Evolutionary conservation across 2,888 invertebrate species (phyloP), one percentile per base, ranked within the genome.

Genomic region (Esperia sulphurella): DNA sequence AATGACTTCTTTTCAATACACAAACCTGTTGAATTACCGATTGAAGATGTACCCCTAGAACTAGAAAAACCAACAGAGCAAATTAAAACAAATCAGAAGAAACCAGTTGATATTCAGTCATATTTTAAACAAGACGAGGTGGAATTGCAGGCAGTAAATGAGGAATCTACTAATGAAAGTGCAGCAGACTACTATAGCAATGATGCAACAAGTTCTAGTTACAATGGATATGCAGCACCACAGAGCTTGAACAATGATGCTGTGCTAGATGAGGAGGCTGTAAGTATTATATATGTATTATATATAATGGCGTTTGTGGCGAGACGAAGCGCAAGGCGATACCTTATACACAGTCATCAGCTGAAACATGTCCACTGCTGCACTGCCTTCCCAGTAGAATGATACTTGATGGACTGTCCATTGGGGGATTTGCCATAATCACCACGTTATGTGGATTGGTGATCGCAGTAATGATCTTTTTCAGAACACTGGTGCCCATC

Each of bases 1-100:
- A 91, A 90, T 61, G 82, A 91, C 55, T 91, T 91, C 75, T 91
- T 90, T 60, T 87, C 91, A 45, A 89, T 91, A 57, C 85, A 91
- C 67, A 86, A 90, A 60, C 69, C 74, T n/a, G 57, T 72, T 35
- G 85, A 88, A 33, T 61, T 81, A 54, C 81, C 90, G 28, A 64
- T 84, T 51, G 81, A 82, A 49, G 72, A 90, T 41, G 30, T 69
- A 52, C 70, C 70, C 29, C 68, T 63, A 76, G 89, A 81, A 68
- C 77, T 65, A 68, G 87, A 71, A 66, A 49, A 57, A 43, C 52
- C 55, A 45, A 46, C 38, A 12, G 41, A 31, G 49, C 42, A 48
- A 21, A 41, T 50, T 40, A 31, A 50, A 49, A 58, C 14, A 45
- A 21, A 12, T 50, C 28, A 29, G 53, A 58, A 51, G 63, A 61